Evolutionary conservation across 2,797 vertebrate genomes (phyloP), one percentile per base, ranked within the genome.

Genomic region (Euphonia xanthogaster): DNA sequence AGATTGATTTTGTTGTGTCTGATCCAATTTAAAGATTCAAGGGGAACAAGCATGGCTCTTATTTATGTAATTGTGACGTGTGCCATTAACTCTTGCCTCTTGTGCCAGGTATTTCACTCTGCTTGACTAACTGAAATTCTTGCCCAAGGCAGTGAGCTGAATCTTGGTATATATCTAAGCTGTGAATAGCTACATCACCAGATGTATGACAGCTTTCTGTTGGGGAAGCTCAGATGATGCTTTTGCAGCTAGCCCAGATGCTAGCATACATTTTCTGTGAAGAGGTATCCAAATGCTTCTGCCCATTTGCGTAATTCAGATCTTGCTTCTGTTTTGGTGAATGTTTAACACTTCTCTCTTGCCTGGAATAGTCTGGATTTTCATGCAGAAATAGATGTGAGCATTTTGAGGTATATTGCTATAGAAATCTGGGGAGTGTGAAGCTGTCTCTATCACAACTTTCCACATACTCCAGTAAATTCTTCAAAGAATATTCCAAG

Each of bases 241-340:
- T 86, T 67, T 78, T 86, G 60, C 51, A 55, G 40, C 63, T 62
- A 86, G 77, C 67, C 67, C 77, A 76, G 66, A 79, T 86, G 77
- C 44, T 75, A 70, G 33, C 71, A 66, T 66, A 50, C 27, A 37
- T 93, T 89, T 87, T 86, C 37, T 66, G 9, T 66, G 61, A 74
- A 87, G 86, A 66, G 12, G 13, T 55, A 86, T 74, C 72, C 67
- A 80, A 83, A 75, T 45, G 45, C 68, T 92, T 85, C 68, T 79
- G 33, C 31, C 28, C 16, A 27, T 44, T 80, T 86, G 44, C 6
- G 4, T 68, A 89, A 81, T 71, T 91, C 61, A 70, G 42, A 79
- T 54, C 80, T 90, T 90, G 27, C 73, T 86, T 94, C 79, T 90
- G 66, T 53, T 93, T 75, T 77, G 61, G 35, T 87, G 75, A 65